These are phyloP conservation scores for Pristis pectinata DNA, from an alignment of 2,797 vertebrate genomes.

Conservation along the genomic window DNA sequence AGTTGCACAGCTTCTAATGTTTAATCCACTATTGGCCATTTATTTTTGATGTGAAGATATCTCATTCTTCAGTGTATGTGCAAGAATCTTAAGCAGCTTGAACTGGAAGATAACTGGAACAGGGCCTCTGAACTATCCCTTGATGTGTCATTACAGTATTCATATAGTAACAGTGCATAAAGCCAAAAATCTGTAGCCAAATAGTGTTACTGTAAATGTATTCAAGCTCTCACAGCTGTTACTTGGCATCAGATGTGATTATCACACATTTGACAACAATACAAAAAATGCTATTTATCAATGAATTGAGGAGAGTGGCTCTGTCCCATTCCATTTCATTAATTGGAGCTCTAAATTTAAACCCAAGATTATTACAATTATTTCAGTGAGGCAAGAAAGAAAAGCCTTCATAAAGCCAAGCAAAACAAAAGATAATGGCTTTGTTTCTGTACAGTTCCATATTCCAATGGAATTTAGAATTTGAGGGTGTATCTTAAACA, in stretches of 20 bases:
- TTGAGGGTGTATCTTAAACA: not conserved
- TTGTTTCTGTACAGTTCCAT: not conserved
- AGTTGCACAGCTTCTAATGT: not conserved
- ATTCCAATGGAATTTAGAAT: not conserved
- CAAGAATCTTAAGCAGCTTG: not conserved
- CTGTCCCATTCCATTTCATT: not conserved
- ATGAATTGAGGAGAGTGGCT: not conserved
- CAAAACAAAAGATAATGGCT: not conserved
- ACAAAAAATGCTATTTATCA: not conserved
- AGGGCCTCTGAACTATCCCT: not conserved
- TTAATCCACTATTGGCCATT: not conserved
- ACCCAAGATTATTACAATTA: not conserved
- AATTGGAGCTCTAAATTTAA: constrained; percentile 8
- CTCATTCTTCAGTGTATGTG: not conserved
- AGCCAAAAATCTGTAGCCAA: constrained; percentile 15
- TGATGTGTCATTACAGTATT: constrained; percentile 16
- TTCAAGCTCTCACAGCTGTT: constrained; percentile 24
- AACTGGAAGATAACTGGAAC: not conserved
- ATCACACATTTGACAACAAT: constrained; percentile 15
- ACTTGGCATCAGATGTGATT: not conserved
- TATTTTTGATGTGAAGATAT: not conserved
- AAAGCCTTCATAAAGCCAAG: not conserved
- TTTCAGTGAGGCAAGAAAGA: not conserved
- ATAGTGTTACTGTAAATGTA: not conserved
- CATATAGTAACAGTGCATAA: constrained; percentile 1